Evolutionary conservation across 2,888 invertebrate species (phyloP), one percentile per base, ranked within the genome.

Genomic region (Metopia argyrocephala): DNA sequence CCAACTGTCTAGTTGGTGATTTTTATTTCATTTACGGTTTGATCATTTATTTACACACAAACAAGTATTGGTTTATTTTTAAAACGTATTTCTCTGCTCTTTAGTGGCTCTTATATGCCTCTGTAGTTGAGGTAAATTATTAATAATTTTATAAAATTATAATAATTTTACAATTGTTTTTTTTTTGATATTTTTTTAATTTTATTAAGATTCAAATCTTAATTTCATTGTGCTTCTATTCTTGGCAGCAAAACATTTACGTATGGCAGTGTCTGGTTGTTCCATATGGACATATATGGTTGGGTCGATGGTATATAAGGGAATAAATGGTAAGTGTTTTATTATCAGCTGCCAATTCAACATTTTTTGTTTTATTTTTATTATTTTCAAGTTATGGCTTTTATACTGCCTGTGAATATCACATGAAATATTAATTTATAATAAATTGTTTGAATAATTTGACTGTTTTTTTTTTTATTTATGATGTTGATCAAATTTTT

Each of bases 91-190:
- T 73, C n/a, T 28, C 28, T 69, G 68, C 21, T 61, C 61, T 38
- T 74, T 64, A 31, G 38, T 38, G 38, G 9, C 56, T 69, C 54
- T 68, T 61, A 12, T 31, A 46, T 28, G 45, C 71, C 45, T 54
- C 18, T 66, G 56, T 57, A 46, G 12, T 27, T 57, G 78, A 78
- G 73, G 68, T 74, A 74, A 79, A 79, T 79, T 79, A 62, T 79
- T 79, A 69, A 79, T 79, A 79, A 79, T 79, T 79, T 79, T 64
- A 56, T 74, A 59, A 69, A 79, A 79, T 79, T 74, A 59, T 68
- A 78, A 74, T 78, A 62, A 73, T 78, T 78, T 73, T 56, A 54
- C 71, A 18, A 46, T 12, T 25, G 48, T 28, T 12, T 46, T 59
- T 52, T 21, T 64, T 65, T 28, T 28, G 57, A n/a, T 57, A 18